phyloP scores from a whole-genome alignment of 2,888 invertebrate genomes.

The Hyposoter didymator region DNA sequence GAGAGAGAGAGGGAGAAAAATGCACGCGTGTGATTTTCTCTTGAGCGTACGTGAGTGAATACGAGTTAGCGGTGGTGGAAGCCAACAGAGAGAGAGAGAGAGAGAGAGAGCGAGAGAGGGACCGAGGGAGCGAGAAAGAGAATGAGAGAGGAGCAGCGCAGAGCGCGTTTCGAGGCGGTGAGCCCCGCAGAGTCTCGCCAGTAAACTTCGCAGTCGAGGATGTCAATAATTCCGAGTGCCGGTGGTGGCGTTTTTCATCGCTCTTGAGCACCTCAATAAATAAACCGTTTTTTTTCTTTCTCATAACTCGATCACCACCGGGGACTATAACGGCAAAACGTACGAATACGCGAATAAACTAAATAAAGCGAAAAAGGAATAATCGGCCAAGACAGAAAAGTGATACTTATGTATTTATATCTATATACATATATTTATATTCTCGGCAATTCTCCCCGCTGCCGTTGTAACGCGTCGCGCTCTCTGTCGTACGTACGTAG shows the following conservation, averaged over 20 bases:
- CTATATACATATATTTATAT: conserved; percentile 27
- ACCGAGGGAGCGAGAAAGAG: conserved; percentile 46
- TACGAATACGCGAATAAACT: background rate
- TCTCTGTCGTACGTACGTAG: conserved; percentile 48
- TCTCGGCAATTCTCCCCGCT: conserved; percentile 27
- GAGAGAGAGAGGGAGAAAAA: conserved; percentile 54
- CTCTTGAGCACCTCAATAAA: conserved; percentile 38
- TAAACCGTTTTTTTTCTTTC: background rate
- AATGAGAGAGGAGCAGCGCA: conserved; percentile 59
- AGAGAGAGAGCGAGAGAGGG: conserved; percentile 50
- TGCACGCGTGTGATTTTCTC: conserved; percentile 51
- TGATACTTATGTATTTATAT: conserved; percentile 17
- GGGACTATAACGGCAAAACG: background rate
- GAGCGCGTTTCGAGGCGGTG: conserved; percentile 62
- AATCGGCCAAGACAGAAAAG: background rate
- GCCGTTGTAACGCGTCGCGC: conserved; percentile 39
- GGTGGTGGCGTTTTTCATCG: conserved; percentile 69
- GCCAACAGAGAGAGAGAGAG: conserved; percentile 44
- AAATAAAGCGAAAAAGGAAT: background rate
- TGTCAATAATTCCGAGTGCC: conserved; percentile 77
- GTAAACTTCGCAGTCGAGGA: conserved; percentile 70
- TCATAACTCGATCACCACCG: background rate
- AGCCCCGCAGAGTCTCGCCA: conserved; percentile 66
- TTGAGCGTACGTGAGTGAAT: conserved; percentile 54
- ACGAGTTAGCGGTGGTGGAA: conserved; percentile 61